Base-by-base conservation (phyloP, 53 echinoderm and acorn worm species). In the Zoroaster sp. region DNA sequence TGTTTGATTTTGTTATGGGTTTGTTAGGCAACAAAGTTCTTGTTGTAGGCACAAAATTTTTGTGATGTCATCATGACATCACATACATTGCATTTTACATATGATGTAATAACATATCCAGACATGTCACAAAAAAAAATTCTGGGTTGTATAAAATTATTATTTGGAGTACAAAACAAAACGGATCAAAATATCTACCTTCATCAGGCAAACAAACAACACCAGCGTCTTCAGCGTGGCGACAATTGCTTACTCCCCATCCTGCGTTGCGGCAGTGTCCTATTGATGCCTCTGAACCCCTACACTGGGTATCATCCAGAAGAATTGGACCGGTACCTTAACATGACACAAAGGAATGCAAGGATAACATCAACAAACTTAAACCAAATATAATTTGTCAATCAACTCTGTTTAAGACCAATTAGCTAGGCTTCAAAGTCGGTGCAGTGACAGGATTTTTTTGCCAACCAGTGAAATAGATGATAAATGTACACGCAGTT, bases 131-230 rank as follows among this genome's bases (percentile, higher is more conserved):
- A n/a, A n/a, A n/a, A n/a, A n/a, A n/a, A n/a, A n/a, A n/a, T n/a
- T n/a, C n/a, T n/a, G n/a, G n/a, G n/a, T n/a, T n/a, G n/a, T n/a
- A n/a, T n/a, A n/a, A n/a, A n/a, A n/a, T n/a, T n/a, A n/a, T n/a
- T n/a, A n/a, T n/a, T n/a, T n/a, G n/a, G n/a, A n/a, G n/a, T n/a
- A n/a, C n/a, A n/a, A n/a, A n/a, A n/a, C n/a, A n/a, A n/a, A n/a
- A n/a, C n/a, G n/a, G n/a, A n/a, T n/a, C n/a, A n/a, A n/a, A n/a
- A n/a, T n/a, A n/a, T n/a, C n/a, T n/a, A n/a, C n/a, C n/a, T n/a
- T n/a, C n/a, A n/a, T 75, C 32, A 3, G 65, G 74, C 25, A 39
- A 17, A 44, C 87, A 87, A 40, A 87, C 87, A 36, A 87, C 66
- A 20, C 74, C 87, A 69, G 75, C 75, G 23, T 87, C 87, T 63